phyloP scores from a whole-genome alignment of 2,113 vertebrate species.

The Leptobrachium leishanense region DNA sequence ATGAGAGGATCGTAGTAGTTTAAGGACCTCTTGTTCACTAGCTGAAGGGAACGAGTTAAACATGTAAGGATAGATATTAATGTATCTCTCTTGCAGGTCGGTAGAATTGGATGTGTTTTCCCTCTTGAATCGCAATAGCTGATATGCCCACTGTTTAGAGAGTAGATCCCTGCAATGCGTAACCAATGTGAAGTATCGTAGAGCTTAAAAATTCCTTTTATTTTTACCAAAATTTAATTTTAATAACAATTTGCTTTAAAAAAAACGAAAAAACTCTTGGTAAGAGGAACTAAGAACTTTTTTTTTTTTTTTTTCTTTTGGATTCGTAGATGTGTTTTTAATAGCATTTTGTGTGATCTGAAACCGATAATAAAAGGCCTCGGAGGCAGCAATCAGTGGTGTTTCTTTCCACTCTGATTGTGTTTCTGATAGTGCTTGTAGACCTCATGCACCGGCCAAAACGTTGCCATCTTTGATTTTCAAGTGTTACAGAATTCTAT shows the following conservation, averaged over 20 bases:
- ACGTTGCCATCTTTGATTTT: conserved; percentile 37
- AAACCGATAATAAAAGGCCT: conserved; percentile 44
- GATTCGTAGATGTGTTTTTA: conserved; percentile 15
- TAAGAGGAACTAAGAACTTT: background rate
- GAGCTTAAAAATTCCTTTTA: too few relatives aligned
- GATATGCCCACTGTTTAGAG: too few relatives aligned
- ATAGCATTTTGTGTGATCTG: conserved; percentile 31
- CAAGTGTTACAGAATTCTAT: conserved; percentile 34
- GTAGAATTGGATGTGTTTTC: too few relatives aligned
- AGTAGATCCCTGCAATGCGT: too few relatives aligned
- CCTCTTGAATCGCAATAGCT: too few relatives aligned
- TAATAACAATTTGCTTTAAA: background rate
- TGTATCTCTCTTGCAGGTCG: too few relatives aligned
- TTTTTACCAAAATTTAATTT: too few relatives aligned
- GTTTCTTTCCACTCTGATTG: conserved; percentile 39
- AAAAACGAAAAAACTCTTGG: background rate
- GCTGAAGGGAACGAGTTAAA: too few relatives aligned
- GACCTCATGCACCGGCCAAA: conserved; percentile 34
- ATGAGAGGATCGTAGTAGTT: too few relatives aligned
- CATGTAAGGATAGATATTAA: too few relatives aligned
- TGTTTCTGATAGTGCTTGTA: conserved; percentile 39
- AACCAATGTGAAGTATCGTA: too few relatives aligned
- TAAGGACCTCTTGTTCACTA: too few relatives aligned
- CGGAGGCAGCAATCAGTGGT: conserved; percentile 39
- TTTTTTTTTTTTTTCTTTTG: background rate